Conservation (phyloP, 2,113 vertebrate genomes). For the Eretmochelys imbricata region DNA sequence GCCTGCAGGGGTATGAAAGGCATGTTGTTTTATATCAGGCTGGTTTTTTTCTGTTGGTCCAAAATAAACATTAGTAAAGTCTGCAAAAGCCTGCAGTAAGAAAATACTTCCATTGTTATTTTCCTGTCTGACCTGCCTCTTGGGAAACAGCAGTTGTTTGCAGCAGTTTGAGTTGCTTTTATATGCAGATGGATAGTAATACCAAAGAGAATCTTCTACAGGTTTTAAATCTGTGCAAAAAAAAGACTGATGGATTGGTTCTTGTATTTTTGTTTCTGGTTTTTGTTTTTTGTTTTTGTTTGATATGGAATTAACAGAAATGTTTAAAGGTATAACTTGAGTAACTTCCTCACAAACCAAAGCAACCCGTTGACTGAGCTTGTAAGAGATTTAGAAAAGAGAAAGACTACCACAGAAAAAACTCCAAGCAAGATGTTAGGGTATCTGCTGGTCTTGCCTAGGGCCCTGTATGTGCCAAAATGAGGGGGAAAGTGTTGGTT, state of each 20-base stretch:
- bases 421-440: neutral
- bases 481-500: neutral
- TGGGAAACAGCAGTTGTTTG: slow-evolving; percentile 37
- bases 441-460: neutral
- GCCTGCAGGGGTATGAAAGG: slow-evolving; percentile 18
- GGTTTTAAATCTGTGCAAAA: neutral
- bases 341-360: neutral
- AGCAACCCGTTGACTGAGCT: neutral
- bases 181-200: neutral
- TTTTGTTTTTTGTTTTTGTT: neutral
- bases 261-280: neutral
- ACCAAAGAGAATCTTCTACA: neutral
- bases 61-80: slow-evolving; percentile 30
- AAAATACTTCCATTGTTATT: neutral
- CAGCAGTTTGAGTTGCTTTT: neutral
- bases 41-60: neutral
- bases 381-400: neutral
- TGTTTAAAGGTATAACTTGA: neutral
- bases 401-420: neutral
- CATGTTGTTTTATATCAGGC: slow-evolving; percentile 1
- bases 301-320: neutral
- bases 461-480: neutral
- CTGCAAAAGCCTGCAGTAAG: neutral
- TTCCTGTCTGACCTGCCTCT: neutral
- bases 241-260: neutral